Evolutionary conservation across 2,113 vertebrate genomes (phyloP), one percentile per base, ranked within the genome.

Genomic region (Girardinichthys multiradiatus): DNA sequence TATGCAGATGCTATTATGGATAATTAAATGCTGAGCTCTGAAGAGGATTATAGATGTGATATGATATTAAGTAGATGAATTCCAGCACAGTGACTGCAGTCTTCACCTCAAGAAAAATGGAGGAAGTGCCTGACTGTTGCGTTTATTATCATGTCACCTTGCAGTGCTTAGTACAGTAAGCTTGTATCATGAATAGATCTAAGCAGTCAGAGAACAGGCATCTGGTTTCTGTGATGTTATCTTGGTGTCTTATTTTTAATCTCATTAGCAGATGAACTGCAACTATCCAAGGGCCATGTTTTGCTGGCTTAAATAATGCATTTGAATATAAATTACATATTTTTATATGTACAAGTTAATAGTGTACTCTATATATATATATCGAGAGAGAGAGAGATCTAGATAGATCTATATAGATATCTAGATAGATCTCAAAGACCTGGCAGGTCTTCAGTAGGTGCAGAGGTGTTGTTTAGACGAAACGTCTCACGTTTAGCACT

Each of bases 1-100:
- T 24, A 37, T 75, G 78, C 86, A 87, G 89, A 87, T 91, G 90
- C 82, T 87, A 79, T 84, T 14, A 27, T 60, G 70, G 83, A 84
- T 87, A 88, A 91, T 86, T 87, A 80, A 72, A 67, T 63, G 58
- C 63, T 27, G 76, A 77, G 66, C 76, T 84, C 78, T 74, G 73
- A 39, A 17, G 82, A 86, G 79, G 76, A 88, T 79, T 81, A 76
- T 73, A 35, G 60, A 69, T 30, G 48, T 72, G 68, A 60, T 65
- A 64, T 68, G 64, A 85, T 82, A 66, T 78, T 70, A 69, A 68
- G 70, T 74, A 77, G 81, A 87, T 87, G 66, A 84, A 74, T 80
- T 74, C 70, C 68, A 74, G 74, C 76, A 82, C 68, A 59, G 63
- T 62, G 68, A 61, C 57, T 74, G 70, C 65, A 61, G 79, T 88